Evolutionary conservation across 1,140 invertebrate species (phyloP).

Genomic region (Trachelipus rathkii): DNA sequence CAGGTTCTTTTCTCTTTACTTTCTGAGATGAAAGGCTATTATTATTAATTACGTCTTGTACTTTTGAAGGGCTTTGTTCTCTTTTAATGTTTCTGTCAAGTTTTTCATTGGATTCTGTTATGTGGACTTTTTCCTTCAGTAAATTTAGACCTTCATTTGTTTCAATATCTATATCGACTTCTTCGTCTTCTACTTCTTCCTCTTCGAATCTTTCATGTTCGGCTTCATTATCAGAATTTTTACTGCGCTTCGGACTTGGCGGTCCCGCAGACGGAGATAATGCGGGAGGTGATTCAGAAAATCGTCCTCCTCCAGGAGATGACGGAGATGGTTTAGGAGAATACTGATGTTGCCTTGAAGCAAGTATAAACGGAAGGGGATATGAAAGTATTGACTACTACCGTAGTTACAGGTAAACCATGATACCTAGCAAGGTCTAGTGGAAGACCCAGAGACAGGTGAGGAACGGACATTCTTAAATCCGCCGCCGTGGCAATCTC

Average conservation of each 20-base stretch:
- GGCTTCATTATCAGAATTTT: slow-evolving; percentile 18
- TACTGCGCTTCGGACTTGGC: slow-evolving; percentile 30
- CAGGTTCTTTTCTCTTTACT: neutral
- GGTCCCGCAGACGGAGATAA: neutral
- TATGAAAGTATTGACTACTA: slow-evolving; percentile 30
- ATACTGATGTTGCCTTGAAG: slow-evolving; percentile 20
- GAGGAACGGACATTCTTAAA: slow-evolving; percentile 44
- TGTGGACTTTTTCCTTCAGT: slow-evolving; percentile 71
- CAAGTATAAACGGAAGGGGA: slow-evolving; percentile 34
- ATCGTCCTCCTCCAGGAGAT: slow-evolving; percentile 18
- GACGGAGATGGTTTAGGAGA: slow-evolving; percentile 33
- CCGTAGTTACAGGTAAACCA: slow-evolving; percentile 39
- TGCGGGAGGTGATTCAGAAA: neutral
- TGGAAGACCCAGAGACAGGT: slow-evolving; percentile 42
- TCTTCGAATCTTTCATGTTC: slow-evolving; percentile 52
- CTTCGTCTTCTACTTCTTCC: slow-evolving; percentile 23
- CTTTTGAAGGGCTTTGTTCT: neutral
- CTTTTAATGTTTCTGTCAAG: neutral
- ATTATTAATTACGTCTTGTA: neutral
- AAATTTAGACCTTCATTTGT: slow-evolving; percentile 65
- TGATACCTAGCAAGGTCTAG: slow-evolving; percentile 47
- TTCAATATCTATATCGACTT: slow-evolving; percentile 23
- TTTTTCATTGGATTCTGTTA: slow-evolving; percentile 66
- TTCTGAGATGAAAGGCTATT: neutral
- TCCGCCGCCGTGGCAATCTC: slow-evolving; percentile 50